Percentiles rank a stretch among this genome's conserved stretches.
phyloP scores from a whole-genome alignment of 2,888 invertebrate species.

The Cosmia pyralina region DNA sequence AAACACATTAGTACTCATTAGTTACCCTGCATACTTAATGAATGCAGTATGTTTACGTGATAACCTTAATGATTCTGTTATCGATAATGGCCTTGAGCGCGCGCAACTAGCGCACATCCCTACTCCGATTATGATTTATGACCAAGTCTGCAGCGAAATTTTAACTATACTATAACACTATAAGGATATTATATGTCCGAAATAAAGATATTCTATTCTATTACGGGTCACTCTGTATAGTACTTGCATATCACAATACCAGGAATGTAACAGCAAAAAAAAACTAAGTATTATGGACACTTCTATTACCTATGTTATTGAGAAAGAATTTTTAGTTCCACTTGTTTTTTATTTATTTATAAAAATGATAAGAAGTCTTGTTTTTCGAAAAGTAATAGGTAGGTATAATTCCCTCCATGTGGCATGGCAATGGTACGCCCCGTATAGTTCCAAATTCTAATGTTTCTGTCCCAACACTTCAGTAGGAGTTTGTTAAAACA shows the following conservation, averaged over 20 bases:
- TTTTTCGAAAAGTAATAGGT: background rate
- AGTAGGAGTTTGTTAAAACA: conserved; percentile 32
- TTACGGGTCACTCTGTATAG: too few relatives aligned
- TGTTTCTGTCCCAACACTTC: conserved; percentile 21
- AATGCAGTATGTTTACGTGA: too few relatives aligned
- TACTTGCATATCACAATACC: background rate
- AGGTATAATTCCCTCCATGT: background rate
- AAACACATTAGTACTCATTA: too few relatives aligned
- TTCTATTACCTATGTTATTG: background rate
- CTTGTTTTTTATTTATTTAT: background rate
- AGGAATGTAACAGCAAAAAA: background rate
- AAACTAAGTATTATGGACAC: background rate
- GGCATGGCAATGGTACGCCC: background rate
- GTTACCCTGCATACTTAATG: too few relatives aligned
- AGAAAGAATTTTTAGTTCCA: background rate
- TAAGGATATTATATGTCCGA: too few relatives aligned
- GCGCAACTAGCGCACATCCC: too few relatives aligned
- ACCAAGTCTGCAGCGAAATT: too few relatives aligned
- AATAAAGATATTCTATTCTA: too few relatives aligned
- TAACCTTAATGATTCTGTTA: too few relatives aligned
- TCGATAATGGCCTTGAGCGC: too few relatives aligned
- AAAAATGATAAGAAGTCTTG: background rate
- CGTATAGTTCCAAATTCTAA: conserved; percentile 19
- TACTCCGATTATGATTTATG: too few relatives aligned
- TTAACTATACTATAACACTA: too few relatives aligned